These are phyloP conservation scores for Trichogramma pretiosum DNA, from an alignment of 1,140 invertebrate species.

Conservation along the genomic window DNA sequence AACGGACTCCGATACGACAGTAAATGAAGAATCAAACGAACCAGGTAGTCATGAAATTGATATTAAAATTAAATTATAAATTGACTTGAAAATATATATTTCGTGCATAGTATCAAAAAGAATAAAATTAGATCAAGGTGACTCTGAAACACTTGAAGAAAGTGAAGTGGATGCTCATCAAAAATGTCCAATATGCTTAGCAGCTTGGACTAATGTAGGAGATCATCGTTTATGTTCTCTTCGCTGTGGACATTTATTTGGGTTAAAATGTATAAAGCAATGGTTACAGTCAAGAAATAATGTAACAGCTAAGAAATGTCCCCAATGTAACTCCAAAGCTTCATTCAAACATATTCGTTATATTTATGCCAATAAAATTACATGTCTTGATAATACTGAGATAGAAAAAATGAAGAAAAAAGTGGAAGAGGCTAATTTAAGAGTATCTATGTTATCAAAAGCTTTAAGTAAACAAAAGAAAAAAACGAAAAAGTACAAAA, in stretches of 20 bases:
- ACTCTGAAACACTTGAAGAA: background rate
- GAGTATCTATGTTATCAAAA: background rate
- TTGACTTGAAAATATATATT: background rate
- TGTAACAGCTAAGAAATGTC: conserved; percentile 51
- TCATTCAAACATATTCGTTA: conserved; percentile 63
- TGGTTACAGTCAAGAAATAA: conserved; percentile 56
- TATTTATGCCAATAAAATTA: conserved; percentile 58
- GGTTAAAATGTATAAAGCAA: conserved; percentile 68
- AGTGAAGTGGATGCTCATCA: conserved; percentile 51
- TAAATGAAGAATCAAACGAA: background rate
- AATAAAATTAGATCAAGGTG: background rate
- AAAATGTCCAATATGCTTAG: conserved; percentile 79
- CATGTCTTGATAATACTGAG: conserved; percentile 57
- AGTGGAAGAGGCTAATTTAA: background rate
- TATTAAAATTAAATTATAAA: no score
- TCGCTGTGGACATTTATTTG: conserved; percentile 87
- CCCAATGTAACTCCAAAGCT: conserved; percentile 80
- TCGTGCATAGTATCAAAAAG: background rate
- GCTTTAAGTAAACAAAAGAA: conserved; percentile 4
- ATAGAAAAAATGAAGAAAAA: conserved; percentile 36
- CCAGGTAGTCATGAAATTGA: no score
- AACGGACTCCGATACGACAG: background rate
- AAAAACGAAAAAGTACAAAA: conserved; percentile 8
- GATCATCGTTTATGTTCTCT: conserved; percentile 72
- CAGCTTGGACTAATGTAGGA: conserved; percentile 74